Conservation (phyloP, 2,113 vertebrate genomes). For the Ceratotherium simum region DNA sequence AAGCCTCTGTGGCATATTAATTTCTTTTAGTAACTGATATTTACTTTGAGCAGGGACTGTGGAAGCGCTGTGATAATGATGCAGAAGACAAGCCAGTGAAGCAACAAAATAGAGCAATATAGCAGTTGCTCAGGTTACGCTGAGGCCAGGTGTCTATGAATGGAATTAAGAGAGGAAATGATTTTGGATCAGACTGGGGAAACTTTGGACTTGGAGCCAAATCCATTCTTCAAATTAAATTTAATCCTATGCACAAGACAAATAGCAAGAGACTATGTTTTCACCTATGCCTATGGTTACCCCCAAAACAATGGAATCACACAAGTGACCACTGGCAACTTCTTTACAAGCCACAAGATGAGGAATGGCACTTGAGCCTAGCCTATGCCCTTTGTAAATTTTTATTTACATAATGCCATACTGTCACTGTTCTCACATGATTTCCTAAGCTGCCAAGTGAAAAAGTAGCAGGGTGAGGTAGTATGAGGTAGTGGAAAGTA, state of each 20-base stretch:
- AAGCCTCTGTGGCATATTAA: slow-evolving; percentile 52
- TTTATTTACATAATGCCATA: neutral
- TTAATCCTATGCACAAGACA: neutral
- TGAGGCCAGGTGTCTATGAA: slow-evolving; percentile 10
- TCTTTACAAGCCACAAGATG: neutral
- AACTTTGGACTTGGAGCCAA: neutral
- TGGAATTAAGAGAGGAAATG: slow-evolving; percentile 58
- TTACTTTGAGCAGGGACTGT: slow-evolving; percentile 55
- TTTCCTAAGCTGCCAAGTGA: neutral
- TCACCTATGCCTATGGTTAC: neutral
- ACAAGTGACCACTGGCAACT: neutral
- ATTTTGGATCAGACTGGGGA: neutral
- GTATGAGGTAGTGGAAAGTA: neutral
- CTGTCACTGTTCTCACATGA: neutral
- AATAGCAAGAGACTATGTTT: neutral
- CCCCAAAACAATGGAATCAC: neutral
- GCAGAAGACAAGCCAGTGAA: slow-evolving; percentile 36
- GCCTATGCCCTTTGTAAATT: neutral
- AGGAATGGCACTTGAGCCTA: neutral
- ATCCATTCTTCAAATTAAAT: slow-evolving; percentile 7
- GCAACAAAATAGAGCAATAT: neutral
- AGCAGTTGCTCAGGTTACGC: neutral
- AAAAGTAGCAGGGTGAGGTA: neutral
- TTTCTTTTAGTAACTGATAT: slow-evolving; percentile 53
- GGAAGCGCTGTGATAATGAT: slow-evolving; percentile 40